Evolutionary conservation across 2,888 invertebrate species (phyloP).

Genomic region (Limenitis camilla): DNA sequence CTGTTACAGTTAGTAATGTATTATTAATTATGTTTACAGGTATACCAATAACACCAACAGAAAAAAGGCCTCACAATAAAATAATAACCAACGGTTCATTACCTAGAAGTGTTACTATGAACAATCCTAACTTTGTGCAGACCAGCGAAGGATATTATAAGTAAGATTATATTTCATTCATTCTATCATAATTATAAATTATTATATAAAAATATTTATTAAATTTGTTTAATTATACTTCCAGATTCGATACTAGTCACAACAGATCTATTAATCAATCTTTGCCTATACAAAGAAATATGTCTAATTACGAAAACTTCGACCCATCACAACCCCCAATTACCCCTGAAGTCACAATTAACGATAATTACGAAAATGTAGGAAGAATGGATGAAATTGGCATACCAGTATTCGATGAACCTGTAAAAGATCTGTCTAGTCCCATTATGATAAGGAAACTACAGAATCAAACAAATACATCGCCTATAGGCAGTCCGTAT

Average conservation of each 20-base stretch:
- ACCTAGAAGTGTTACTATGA: conserved; percentile 77
- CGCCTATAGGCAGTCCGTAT: conserved; percentile 69
- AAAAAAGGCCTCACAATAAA: conserved; percentile 72
- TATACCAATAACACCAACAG: conserved; percentile 63
- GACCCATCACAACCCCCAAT: conserved; percentile 44
- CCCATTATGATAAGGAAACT: conserved; percentile 59
- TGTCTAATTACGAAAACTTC: conserved; percentile 74
- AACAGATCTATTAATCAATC: conserved; percentile 48
- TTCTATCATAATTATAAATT: too few species aligned
- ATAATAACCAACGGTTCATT: conserved; percentile 94
- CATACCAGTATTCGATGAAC: conserved; percentile 58
- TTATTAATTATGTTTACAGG: conserved; percentile 54
- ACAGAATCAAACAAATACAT: conserved; percentile 38
- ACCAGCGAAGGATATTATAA: conserved; percentile 69
- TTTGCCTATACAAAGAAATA: conserved; percentile 52
- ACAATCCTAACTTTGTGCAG: conserved; percentile 66
- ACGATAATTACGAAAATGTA: conserved; percentile 50
- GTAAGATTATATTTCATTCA: conserved; percentile 40
- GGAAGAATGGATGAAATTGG: conserved; percentile 67
- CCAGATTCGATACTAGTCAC: conserved; percentile 69
- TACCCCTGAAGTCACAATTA: conserved; percentile 51
- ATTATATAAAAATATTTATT: too few species aligned
- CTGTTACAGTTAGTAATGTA: too few species aligned
- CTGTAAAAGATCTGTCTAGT: conserved; percentile 55
- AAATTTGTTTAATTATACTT: conserved; percentile 19